These are phyloP conservation scores for Drosophila austrosaltans DNA, from an alignment of 2,888 invertebrate genomes.

Conservation along the genomic window DNA sequence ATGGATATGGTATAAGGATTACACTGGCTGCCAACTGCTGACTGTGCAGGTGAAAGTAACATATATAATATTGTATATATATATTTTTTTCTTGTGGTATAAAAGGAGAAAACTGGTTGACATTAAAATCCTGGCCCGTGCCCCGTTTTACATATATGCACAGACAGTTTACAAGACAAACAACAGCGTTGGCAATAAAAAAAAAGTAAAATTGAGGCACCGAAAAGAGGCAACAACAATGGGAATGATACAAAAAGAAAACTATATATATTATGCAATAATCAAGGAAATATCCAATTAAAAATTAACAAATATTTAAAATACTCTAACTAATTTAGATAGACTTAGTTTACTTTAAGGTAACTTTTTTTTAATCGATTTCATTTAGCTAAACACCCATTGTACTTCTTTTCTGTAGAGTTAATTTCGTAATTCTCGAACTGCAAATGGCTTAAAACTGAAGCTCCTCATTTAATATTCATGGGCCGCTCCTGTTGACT, in stretches of 20 bases:
- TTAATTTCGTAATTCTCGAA: conserved; percentile 53
- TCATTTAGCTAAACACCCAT: conserved; percentile 33
- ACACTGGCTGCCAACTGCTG: conserved; percentile 35
- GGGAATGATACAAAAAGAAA: conserved; percentile 14
- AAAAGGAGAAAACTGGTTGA: conserved; percentile 6
- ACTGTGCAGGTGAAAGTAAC: conserved; percentile 62
- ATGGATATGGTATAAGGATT: conserved; percentile 48
- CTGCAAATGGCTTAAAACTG: conserved; percentile 41
- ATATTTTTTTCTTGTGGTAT: conserved; percentile 8
- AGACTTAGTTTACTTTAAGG: too few species aligned
- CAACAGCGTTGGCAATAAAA: conserved; percentile 36
- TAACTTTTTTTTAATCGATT: too few species aligned
- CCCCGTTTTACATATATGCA: conserved; percentile 21
- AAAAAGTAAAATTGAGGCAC: background rate
- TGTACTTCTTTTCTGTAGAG: conserved; percentile 12
- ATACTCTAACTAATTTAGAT: too few species aligned
- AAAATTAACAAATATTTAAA: too few species aligned
- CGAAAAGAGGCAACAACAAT: conserved; percentile 34
- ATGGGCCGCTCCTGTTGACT: conserved; percentile 50
- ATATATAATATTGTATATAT: conserved; percentile 4
- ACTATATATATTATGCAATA: too few species aligned
- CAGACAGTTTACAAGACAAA: conserved; percentile 50
- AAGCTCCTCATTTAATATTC: conserved; percentile 57
- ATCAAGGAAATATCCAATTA: too few species aligned
- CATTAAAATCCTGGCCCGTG: conserved; percentile 40